Evolutionary conservation across 1,140 invertebrate species (phyloP).

Genomic region (Conopomorpha cramerella): DNA sequence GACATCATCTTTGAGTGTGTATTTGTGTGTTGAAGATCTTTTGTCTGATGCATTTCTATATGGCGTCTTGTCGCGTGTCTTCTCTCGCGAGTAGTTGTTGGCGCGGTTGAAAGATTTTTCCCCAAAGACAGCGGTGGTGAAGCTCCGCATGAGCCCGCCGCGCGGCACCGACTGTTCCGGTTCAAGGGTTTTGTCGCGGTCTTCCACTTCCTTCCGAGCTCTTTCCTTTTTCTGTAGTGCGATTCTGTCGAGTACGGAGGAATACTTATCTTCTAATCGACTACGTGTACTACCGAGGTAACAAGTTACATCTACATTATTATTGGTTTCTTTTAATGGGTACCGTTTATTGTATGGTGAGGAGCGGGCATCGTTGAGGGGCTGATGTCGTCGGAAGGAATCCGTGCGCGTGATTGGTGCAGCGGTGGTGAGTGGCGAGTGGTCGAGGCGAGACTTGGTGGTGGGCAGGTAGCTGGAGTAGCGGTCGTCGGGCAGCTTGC

Average conservation of each 20-base stretch:
- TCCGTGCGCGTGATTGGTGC: slow-evolving; percentile 35
- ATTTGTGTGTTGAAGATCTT: slow-evolving; percentile 31
- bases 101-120: slow-evolving; percentile 68
- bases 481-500: slow-evolving; percentile 40
- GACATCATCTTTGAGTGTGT: slow-evolving; percentile 16
- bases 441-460: slow-evolving; percentile 32
- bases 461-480: slow-evolving; percentile 36
- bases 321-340: slow-evolving; percentile 43
- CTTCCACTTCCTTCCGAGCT: slow-evolving; percentile 49
- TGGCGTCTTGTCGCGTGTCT: slow-evolving; percentile 65
- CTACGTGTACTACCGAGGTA: slow-evolving; percentile 62
- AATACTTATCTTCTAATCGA: slow-evolving; percentile 76
- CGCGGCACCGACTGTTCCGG: slow-evolving; percentile 57
- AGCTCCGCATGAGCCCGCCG: slow-evolving; percentile 62
- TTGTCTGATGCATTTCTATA: slow-evolving; percentile 44
- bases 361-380: slow-evolving; percentile 42
- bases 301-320: slow-evolving; percentile 47
- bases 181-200: slow-evolving; percentile 70
- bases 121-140: slow-evolving; percentile 67
- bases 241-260: slow-evolving; percentile 70
- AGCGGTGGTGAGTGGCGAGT: slow-evolving; percentile 39
- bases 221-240: slow-evolving; percentile 63
- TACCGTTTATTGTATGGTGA: slow-evolving; percentile 44
- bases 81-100: slow-evolving; percentile 37
- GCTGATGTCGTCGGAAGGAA: slow-evolving; percentile 42